Evolutionary conservation across 1,140 invertebrate species (phyloP), one percentile per base, ranked within the genome.

Genomic region (Hycleus cichorii): DNA sequence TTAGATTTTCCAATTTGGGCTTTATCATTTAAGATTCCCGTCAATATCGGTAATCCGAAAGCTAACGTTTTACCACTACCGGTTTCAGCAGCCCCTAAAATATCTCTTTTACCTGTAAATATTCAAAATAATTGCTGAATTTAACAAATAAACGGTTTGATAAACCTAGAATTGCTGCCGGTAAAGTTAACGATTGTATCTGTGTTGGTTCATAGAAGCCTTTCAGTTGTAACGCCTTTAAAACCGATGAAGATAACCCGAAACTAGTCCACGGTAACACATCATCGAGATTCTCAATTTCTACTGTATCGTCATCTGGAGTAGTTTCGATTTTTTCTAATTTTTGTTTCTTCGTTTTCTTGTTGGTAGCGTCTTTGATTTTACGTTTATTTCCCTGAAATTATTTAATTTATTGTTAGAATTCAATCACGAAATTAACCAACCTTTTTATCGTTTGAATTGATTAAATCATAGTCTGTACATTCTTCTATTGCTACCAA

Each of bases 61-160:
- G 95, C 95, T 40, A 98, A 76, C 0, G 95, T 98, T 80, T 98
- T 98, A 1, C 96, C 96, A 81, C 93, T 97, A 6, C 96, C 96
- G 1, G 95, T 98, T 80, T 98, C 93, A 8, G 95, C 95, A 59
- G 95, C 95, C 60, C 94, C 95, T 12, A 98, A 75, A 65, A 98
- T 90, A 77, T 98, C 94, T 76, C 84, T 81, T 45, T 80, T 76
- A 48, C 91, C 80, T 80, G 62, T 8, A 69, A 70, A 11, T 39
- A 10, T 18, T 18, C 18, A 49, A 26, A 39, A 27, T 38, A 9
- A 39, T 49, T 4, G 6, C 2, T 12, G 0, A 42, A 44, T 40
- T 52, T 4, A 47, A 27, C 53, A 32, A 45, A 54, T 39, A 49
- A 54, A 54, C 18, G 26, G 5, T 40, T 48, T 39, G 48, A 46